A percentile compares a stretch with the other conserved stretches of the same genome.
Conservation (phyloP, 2,113 vertebrate species). For the Centropus unirufus region DNA sequence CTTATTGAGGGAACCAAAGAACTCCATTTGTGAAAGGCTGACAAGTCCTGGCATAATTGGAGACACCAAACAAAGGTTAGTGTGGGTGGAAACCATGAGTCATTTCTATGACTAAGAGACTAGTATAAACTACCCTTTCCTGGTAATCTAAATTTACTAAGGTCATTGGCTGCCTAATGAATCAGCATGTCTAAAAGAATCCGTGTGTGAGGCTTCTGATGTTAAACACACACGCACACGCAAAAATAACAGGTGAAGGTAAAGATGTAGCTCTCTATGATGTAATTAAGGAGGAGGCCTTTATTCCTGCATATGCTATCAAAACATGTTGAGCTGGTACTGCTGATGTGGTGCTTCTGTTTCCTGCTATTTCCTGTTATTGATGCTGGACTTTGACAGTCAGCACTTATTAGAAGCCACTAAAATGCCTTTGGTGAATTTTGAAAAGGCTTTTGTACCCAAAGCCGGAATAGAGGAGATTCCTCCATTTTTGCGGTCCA, state of each 20-base stretch:
- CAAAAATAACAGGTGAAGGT: not conserved
- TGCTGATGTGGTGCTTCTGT: conserved; percentile 39
- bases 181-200: conserved; percentile 28
- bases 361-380: conserved; percentile 45
- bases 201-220: not conserved
- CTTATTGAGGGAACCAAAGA: conserved; percentile 51
- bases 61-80: conserved; percentile 69
- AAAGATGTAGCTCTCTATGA: not conserved
- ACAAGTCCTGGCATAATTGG: conserved; percentile 54
- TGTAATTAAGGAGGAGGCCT: not conserved
- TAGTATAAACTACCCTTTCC: conserved; percentile 53
- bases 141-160: conserved; percentile 57
- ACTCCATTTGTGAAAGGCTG: conserved; percentile 52
- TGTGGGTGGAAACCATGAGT: conserved; percentile 67
- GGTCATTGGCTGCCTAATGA: conserved; percentile 26
- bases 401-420: conserved; percentile 24
- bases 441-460: not conserved
- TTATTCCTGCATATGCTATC: conserved; percentile 28
- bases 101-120: conserved; percentile 62
- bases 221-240: not conserved
- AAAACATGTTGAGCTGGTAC: conserved; percentile 40
- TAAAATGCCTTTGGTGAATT: conserved; percentile 18
- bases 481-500: not conserved
- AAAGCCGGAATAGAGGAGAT: not conserved
- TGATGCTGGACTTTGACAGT: conserved; percentile 3